These are phyloP conservation scores for Ceratina australensis DNA, from an alignment of 1,140 invertebrate genomes.

Conservation along the genomic window DNA sequence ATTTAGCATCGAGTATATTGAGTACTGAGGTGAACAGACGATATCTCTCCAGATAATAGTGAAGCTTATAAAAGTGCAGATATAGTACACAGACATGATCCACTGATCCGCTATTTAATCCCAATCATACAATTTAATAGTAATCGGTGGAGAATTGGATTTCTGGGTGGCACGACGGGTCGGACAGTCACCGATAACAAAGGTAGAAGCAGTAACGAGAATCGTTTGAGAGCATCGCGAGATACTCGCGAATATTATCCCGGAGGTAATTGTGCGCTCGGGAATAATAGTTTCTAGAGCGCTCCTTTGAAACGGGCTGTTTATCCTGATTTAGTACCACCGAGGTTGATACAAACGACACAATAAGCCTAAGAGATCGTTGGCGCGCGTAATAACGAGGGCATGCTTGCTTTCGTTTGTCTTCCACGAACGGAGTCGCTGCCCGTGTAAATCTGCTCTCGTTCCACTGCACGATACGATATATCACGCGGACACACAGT, in stretches of 20 bases:
- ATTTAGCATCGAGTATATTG: too few relatives aligned
- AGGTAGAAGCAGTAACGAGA: not conserved
- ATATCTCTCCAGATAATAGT: not conserved
- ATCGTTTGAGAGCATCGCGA: not conserved
- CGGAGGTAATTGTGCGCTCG: constrained; percentile 7
- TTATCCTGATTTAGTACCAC: constrained; percentile 15
- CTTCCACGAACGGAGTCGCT: not conserved
- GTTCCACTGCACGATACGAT: not conserved
- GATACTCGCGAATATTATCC: constrained; percentile 16
- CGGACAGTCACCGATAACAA: not conserved
- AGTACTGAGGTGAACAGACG: too few relatives aligned
- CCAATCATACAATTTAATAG: constrained; percentile 10
- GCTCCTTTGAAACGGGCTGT: not conserved
- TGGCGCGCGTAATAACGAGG: constrained; percentile 25
- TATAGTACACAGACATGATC: not conserved
- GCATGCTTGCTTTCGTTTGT: constrained; percentile 32
- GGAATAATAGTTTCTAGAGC: constrained; percentile 13
- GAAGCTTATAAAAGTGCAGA: not conserved
- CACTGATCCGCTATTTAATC: too few relatives aligned
- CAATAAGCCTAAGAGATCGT: not conserved
- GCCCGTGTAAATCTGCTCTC: not conserved
- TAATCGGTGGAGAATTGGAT: constrained; percentile 14
- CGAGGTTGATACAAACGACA: not conserved
- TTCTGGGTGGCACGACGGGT: constrained; percentile 26
- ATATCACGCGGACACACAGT: not conserved